Evolutionary conservation across 2,888 invertebrate species (phyloP).

Genomic region (Byasa hedistus): DNA sequence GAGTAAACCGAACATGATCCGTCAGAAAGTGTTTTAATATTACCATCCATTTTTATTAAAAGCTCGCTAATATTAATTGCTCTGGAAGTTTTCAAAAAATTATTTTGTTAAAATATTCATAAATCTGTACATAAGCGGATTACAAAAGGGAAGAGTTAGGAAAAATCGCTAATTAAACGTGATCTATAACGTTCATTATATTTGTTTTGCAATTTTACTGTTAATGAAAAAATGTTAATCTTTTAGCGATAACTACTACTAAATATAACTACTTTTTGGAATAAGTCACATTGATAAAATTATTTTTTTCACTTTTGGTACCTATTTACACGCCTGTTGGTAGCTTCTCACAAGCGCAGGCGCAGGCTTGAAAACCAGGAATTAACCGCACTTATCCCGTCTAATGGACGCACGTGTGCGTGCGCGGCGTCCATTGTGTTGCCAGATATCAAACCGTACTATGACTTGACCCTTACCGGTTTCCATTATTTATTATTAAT

Average conservation of each 20-base stretch:
- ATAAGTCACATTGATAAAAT: too few species aligned
- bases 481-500: slow-evolving; percentile 34
- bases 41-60: background rate
- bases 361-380: slow-evolving; percentile 57
- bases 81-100: background rate
- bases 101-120: background rate
- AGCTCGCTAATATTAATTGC: background rate
- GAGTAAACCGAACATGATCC: too few species aligned
- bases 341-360: slow-evolving; percentile 49
- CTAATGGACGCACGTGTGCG: slow-evolving; percentile 61
- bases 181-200: background rate
- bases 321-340: slow-evolving; percentile 47
- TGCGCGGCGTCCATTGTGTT: slow-evolving; percentile 57
- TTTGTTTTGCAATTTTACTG: background rate
- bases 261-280: too few species aligned
- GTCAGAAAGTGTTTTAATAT: too few species aligned
- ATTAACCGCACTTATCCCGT: slow-evolving; percentile 75
- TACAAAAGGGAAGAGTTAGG: background rate
- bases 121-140: background rate
- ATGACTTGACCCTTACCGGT: slow-evolving; percentile 35
- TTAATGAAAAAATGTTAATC: too few species aligned
- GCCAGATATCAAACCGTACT: slow-evolving; percentile 43
- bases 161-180: background rate
- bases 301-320: slow-evolving; percentile 2
- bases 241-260: too few species aligned